Percentiles rank a stretch among this genome's conserved stretches.
Conservation (phyloP, 1,140 invertebrate species). For the Babylonia areolata region DNA sequence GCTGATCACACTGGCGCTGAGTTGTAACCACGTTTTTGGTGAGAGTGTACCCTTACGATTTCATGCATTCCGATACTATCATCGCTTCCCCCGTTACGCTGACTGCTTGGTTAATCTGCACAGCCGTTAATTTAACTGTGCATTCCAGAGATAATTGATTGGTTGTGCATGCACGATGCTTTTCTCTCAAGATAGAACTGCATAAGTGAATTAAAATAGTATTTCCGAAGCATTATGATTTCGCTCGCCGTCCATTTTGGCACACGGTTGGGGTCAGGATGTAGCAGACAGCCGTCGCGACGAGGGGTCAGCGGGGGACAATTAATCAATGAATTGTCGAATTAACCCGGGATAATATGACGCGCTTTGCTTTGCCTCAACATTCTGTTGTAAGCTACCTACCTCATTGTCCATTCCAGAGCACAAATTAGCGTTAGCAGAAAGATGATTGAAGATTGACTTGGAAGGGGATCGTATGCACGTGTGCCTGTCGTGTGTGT, state of each 20-base stretch:
- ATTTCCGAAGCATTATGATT: too few species aligned
- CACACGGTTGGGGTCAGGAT: background rate
- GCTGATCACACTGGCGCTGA: background rate
- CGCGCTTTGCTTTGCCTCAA: background rate
- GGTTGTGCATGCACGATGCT: background rate
- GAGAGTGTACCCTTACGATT: background rate
- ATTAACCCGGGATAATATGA: background rate
- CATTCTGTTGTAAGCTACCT: background rate
- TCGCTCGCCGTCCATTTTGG: too few species aligned
- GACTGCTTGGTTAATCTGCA: background rate
- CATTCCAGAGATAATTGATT: background rate
- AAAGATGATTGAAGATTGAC: too few species aligned
- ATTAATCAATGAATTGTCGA: background rate
- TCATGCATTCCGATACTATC: slow-evolving; percentile 1
- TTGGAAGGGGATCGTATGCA: too few species aligned
- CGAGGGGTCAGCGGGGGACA: background rate
- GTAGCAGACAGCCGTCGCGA: background rate
- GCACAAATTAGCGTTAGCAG: background rate
- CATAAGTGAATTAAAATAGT: too few species aligned
- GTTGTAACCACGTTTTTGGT: background rate
- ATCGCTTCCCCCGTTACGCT: background rate
- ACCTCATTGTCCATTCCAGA: background rate
- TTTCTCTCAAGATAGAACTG: background rate
- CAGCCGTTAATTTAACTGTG: background rate
- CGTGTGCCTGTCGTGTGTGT: background rate